These are phyloP conservation scores for Littorina saxatilis DNA, from an alignment of 1,140 invertebrate genomes.

Conservation along the genomic window DNA sequence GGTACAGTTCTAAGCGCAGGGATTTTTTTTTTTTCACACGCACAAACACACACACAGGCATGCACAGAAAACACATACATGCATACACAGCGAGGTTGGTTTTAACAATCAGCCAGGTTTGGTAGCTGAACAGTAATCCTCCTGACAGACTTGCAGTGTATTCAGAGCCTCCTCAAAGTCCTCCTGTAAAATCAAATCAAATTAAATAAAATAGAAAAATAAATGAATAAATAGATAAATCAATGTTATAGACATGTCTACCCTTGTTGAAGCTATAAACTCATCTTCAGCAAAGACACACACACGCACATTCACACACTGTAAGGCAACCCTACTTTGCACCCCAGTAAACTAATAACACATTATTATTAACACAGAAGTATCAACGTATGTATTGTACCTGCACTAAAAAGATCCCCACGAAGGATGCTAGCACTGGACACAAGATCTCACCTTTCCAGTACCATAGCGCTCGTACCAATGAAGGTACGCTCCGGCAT, in stretches of 20 bases:
- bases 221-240: background rate
- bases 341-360: no score
- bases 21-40: no score
- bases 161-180: conserved; percentile 61
- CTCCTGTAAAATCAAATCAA: conserved; percentile 49
- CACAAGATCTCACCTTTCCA: conserved; percentile 50
- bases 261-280: no score
- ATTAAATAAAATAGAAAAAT: background rate
- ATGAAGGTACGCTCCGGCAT: conserved; percentile 67
- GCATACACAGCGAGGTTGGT: no score
- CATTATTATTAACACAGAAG: no score
- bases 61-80: no score
- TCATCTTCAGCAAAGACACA: background rate
- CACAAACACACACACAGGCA: no score
- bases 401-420: background rate
- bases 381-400: background rate
- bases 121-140: conserved; percentile 54
- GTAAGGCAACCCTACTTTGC: no score
- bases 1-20: no score
- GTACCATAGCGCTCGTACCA: conserved; percentile 68
- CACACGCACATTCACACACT: no score
- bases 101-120: conserved; percentile 14
- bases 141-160: conserved; percentile 42
- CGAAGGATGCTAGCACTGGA: no score
- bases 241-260: background rate